Percentiles rank a stretch among this genome's conserved stretches.
Conservation (phyloP, 2,888 invertebrate genomes). For the Chymomyza amoena region DNA sequence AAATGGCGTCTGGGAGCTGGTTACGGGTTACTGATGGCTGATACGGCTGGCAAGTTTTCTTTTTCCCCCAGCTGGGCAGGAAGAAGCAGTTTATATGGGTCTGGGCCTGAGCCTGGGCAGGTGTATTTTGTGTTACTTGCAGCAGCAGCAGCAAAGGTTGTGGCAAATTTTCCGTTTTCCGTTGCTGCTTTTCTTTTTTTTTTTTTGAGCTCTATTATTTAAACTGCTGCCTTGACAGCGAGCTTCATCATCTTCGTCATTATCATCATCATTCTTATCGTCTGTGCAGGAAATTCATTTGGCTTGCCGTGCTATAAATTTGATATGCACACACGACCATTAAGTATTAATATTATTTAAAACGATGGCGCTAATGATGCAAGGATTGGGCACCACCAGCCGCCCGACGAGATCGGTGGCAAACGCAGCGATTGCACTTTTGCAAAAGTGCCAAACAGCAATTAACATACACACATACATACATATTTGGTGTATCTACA, state of each 20-base stretch:
- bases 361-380: conserved; percentile 67
- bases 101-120: background rate
- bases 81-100: background rate
- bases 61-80: conserved; percentile 22
- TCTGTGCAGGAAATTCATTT: conserved; percentile 69
- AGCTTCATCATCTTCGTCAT: conserved; percentile 10
- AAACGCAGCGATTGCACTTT: conserved; percentile 18
- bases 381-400: background rate
- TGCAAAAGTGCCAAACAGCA: conserved; percentile 39
- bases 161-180: conserved; percentile 68
- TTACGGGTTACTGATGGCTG: background rate
- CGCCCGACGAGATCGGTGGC: background rate
- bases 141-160: background rate
- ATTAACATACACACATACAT: conserved; percentile 34
- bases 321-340: conserved; percentile 58
- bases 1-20: conserved; percentile 59
- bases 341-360: conserved; percentile 69
- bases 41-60: background rate
- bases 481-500: background rate
- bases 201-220: background rate
- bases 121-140: background rate
- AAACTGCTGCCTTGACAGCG: background rate
- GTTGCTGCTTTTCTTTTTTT: conserved; percentile 48
- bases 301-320: conserved; percentile 52
- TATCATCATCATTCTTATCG: conserved; percentile 21